Evolutionary conservation across 2,113 vertebrate genomes (phyloP).

Genomic region (Paramisgurnus dabryanus): DNA sequence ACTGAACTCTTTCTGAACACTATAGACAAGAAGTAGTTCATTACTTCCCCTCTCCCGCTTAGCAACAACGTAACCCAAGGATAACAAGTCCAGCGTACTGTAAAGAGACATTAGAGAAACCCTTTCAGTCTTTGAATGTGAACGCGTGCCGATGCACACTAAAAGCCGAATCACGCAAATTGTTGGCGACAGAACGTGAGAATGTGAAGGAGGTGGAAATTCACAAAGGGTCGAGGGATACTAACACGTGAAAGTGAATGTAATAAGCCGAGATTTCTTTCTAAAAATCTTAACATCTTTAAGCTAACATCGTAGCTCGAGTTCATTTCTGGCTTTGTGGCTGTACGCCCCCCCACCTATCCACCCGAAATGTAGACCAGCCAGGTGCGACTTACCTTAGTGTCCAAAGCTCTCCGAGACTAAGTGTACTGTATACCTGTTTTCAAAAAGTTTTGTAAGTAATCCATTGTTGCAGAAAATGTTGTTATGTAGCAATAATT

Average conservation of each 20-base stretch:
- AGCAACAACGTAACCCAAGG: constrained; percentile 8
- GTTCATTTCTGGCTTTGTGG: constrained; percentile 32
- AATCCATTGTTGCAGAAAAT: constrained; percentile 74
- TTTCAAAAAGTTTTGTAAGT: constrained; percentile 73
- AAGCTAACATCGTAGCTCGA: constrained; percentile 14
- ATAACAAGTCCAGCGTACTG: constrained; percentile 45
- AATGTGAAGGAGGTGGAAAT: constrained; percentile 6
- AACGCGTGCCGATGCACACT: constrained; percentile 23
- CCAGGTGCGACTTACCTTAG: constrained; percentile 65
- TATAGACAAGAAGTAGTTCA: constrained; percentile 70
- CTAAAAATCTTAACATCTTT: constrained; percentile 18
- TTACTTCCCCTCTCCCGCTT: not conserved
- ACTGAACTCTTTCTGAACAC: constrained; percentile 86
- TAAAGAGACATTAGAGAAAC: constrained; percentile 6
- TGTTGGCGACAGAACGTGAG: constrained; percentile 6
- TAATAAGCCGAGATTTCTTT: constrained; percentile 38
- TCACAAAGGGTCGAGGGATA: not conserved
- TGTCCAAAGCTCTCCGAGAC: constrained; percentile 74
- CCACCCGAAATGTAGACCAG: constrained; percentile 28
- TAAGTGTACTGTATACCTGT: constrained; percentile 43
- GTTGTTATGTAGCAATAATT: constrained; percentile 65
- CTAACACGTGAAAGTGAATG: constrained; percentile 28
- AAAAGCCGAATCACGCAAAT: not conserved
- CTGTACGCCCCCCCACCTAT: constrained; percentile 15
- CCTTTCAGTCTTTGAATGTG: constrained; percentile 43